Conservation (phyloP, 2,797 vertebrate species). For the Dallia pectoralis region DNA sequence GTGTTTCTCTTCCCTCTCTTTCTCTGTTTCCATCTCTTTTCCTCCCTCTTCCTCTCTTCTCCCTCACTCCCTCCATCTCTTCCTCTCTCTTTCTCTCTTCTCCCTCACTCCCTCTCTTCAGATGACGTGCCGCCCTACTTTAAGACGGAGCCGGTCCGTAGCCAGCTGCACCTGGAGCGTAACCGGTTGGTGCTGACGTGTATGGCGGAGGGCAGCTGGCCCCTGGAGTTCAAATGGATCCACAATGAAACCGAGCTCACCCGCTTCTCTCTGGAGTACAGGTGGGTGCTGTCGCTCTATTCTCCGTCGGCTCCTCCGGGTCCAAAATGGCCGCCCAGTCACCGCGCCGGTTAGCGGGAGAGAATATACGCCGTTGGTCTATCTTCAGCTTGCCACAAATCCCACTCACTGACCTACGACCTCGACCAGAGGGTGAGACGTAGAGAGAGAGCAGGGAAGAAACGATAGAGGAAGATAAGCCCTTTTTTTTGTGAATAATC, state of each 20-base stretch:
- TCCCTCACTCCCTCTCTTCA: conserved; percentile 31
- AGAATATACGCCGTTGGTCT: too few relatives aligned
- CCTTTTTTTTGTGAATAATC: conserved; percentile 69
- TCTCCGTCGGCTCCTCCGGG: not conserved
- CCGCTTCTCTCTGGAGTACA: conserved; percentile 94
- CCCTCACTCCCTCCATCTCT: not conserved
- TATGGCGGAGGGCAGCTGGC: conserved; percentile 99
- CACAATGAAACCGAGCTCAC: conserved; percentile 90
- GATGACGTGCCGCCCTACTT: conserved; percentile 96
- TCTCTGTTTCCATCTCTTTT: too few relatives aligned
- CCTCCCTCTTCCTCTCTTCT: not conserved
- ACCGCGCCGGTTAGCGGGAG: too few relatives aligned
- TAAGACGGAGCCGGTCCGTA: conserved; percentile 91
- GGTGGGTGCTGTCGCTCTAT: conserved; percentile 69
- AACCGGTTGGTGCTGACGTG: conserved; percentile 97
- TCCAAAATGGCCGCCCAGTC: not conserved
- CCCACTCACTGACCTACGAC: too few relatives aligned
- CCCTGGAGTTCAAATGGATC: conserved; percentile 97
- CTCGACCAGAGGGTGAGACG: not conserved
- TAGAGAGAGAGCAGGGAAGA: not conserved
- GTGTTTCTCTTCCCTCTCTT: not conserved
- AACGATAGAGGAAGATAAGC: conserved; percentile 54
- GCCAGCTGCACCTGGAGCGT: conserved; percentile 93
- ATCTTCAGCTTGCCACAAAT: too few relatives aligned
- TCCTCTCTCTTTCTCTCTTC: not conserved